Base-by-base conservation (phyloP, 2,113 vertebrate genomes). In the Siniperca chuatsi region DNA sequence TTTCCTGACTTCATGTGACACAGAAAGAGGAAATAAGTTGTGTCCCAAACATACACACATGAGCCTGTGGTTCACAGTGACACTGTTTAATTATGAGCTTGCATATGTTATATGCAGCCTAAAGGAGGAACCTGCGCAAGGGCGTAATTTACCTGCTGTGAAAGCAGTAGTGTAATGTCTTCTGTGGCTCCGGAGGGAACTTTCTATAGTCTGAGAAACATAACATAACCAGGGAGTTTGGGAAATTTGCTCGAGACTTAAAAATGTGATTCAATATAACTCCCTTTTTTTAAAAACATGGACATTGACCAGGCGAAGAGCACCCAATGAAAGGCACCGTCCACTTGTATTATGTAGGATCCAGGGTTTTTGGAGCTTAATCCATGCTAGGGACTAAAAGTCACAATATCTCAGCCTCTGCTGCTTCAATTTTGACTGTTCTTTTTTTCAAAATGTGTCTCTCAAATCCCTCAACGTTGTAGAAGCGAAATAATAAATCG, bases 21-120 rank as follows among this genome's bases (percentile, higher is more conserved):
- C 67, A 44, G 57, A 87, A 91, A 86, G 44, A 90, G 83, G 87
- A 89, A 90, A 61, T 61, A 64, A 57, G 16, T 44, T 0, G 4
- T 57, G 75, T 78, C 52, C 66, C 8, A 61, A 55, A 58, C 9
- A 33, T 12, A 29, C 58, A 61, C 25, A 33, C 29, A 35, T 1
- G 2, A 46, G 58, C 57, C 52, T 68, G 65, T 75, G 67, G 58
- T 44, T 60, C 20, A 54, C 60, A 8, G 33, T 37, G 40, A 66
- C 40, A 67, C 12, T 61, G 48, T 40, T 44, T 25, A 18, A 29
- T 33, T 42, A 10, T 44, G n/a, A 62, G 18, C 29, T 50, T 40
- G 8, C 25, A 25, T 25, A 25, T 25, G 25, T 25, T 25, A 25
- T 25, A 25, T 25, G 25, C 60, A 46, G 60, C 3, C 42, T 29